phyloP scores from a whole-genome alignment of 2,797 vertebrate genomes.

The Sternarchorhynchus goeldii region DNA sequence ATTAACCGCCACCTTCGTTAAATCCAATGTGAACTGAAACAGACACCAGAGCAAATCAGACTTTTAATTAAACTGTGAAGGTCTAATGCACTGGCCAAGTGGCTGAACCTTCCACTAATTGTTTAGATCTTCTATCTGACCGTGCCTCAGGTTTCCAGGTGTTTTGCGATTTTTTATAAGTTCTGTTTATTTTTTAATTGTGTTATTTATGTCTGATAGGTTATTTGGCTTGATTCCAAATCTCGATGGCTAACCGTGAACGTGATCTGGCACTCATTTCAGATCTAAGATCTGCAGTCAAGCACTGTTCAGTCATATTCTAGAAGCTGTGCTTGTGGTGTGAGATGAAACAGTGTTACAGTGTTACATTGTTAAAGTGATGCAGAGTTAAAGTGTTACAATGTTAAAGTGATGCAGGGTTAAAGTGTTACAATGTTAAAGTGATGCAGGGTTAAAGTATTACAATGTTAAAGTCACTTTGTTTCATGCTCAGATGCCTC shows the following conservation, averaged over 20 bases:
- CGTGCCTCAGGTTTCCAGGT: conserved; percentile 43
- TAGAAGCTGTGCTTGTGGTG: neutral
- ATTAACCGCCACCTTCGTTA: conserved; percentile 8
- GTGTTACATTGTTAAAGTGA: neutral
- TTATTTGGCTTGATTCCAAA: conserved; percentile 45
- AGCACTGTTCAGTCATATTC: conserved; percentile 19
- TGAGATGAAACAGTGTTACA: neutral
- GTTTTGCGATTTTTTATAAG: conserved; percentile 15
- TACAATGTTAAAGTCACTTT: too few relatives aligned
- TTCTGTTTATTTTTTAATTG: conserved; percentile 53
- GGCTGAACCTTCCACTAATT: conserved; percentile 23
- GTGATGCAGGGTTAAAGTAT: too few relatives aligned
- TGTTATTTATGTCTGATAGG: conserved; percentile 34
- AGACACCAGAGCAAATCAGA: conserved; percentile 38
- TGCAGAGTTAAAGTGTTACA: too few relatives aligned
- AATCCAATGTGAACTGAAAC: conserved; percentile 44
- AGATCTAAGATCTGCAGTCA: conserved; percentile 5
- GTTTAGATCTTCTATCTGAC: conserved; percentile 44
- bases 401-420: too few relatives aligned
- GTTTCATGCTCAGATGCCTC: too few relatives aligned
- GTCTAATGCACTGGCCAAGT: conserved; percentile 44
- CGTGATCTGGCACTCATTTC: conserved; percentile 25
- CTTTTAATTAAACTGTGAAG: conserved; percentile 52
- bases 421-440: too few relatives aligned
- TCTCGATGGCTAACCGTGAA: conserved; percentile 20